phyloP scores from a whole-genome alignment of 23 tunicate species.

The Trididemnum nubilum region DNA sequence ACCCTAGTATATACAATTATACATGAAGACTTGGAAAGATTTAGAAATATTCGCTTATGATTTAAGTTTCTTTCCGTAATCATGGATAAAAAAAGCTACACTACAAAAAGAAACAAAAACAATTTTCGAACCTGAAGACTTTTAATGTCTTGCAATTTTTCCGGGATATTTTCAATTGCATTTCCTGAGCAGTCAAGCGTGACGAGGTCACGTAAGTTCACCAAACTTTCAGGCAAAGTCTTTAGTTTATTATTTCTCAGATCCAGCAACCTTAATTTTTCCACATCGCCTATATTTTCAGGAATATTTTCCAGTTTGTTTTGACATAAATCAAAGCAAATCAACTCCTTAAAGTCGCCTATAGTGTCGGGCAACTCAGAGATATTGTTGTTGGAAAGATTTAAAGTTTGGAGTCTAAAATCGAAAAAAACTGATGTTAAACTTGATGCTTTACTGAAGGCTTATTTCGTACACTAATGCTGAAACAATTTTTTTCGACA shows the following conservation, averaged over 20 bases:
- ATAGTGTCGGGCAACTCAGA: slow-evolving; percentile 46
- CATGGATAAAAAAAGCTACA: too few species aligned
- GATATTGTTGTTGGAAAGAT: slow-evolving; percentile 55
- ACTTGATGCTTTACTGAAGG: too few species aligned
- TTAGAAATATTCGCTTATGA: too few species aligned
- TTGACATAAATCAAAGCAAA: slow-evolving; percentile 59
- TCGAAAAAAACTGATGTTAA: neutral
- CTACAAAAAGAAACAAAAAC: too few species aligned
- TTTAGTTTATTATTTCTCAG: slow-evolving; percentile 62
- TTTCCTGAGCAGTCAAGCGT: slow-evolving; percentile 86
- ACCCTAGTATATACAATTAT: too few species aligned
- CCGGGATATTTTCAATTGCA: slow-evolving; percentile 52
- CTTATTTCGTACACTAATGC: neutral
- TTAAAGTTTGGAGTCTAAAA: slow-evolving; percentile 54
- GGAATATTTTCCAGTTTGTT: slow-evolving; percentile 59
- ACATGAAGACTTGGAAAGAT: too few species aligned
- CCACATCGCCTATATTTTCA: slow-evolving; percentile 48
- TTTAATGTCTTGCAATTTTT: slow-evolving; percentile 48
- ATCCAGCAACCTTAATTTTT: slow-evolving; percentile 61
- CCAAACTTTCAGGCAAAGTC: slow-evolving; percentile 58
- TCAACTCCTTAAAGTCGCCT: slow-evolving; percentile 48
- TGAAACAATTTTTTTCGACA: neutral
- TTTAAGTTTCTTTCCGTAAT: too few species aligned
- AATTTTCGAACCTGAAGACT: slow-evolving; percentile 71
- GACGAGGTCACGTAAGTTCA: slow-evolving; percentile 42